phyloP scores from a whole-genome alignment of 2,113 vertebrate species.

The Pollimyrus isidori region DNA sequence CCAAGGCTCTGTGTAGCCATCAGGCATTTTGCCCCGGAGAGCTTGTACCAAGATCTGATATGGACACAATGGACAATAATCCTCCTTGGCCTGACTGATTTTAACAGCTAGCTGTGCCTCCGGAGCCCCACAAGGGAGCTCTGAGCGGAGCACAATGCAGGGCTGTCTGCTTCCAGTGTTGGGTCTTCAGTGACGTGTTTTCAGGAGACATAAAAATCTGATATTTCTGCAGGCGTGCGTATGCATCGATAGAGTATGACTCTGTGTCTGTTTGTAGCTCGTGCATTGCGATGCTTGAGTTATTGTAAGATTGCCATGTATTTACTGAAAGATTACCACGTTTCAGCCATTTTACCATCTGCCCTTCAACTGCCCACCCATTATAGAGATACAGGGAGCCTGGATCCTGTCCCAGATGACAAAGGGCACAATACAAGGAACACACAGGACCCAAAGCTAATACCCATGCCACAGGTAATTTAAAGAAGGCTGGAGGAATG shows the following conservation, averaged over 20 bases:
- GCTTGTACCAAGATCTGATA: slow-evolving; percentile 6
- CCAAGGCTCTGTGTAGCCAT: background rate
- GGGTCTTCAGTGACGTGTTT: background rate
- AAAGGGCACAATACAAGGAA: background rate
- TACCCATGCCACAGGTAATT: background rate
- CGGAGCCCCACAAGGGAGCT: background rate
- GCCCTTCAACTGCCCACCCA: background rate
- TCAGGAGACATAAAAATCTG: background rate
- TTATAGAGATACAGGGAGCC: background rate
- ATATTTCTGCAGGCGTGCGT: background rate
- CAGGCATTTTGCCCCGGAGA: no score
- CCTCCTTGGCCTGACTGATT: background rate
- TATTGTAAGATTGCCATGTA: background rate
- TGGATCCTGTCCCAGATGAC: background rate
- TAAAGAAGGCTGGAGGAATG: background rate
- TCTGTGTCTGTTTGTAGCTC: background rate
- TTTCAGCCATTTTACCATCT: background rate
- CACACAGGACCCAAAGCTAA: background rate
- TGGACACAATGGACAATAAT: slow-evolving; percentile 4
- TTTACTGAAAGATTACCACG: background rate
- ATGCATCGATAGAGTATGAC: background rate
- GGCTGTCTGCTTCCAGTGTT: background rate
- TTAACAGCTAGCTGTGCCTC: background rate
- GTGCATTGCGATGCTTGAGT: background rate
- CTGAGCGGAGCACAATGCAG: background rate